phyloP scores from a whole-genome alignment of 2,113 vertebrate genomes.

The Pseudopipra pipra region DNA sequence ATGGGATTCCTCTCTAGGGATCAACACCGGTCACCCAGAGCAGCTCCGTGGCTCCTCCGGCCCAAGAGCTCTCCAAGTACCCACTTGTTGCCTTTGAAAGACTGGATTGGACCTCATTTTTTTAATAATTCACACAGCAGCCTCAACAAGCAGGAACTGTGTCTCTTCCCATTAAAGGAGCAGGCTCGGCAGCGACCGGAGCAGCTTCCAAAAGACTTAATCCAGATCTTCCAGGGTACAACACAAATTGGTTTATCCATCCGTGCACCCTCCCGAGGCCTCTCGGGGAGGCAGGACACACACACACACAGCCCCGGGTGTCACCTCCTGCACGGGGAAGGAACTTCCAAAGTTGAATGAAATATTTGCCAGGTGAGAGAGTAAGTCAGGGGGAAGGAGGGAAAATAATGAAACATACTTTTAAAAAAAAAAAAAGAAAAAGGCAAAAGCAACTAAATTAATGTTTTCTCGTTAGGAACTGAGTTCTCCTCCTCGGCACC shows the following conservation, averaged over 20 bases:
- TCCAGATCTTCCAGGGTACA: neutral
- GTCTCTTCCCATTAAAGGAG: neutral
- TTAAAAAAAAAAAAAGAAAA: neutral
- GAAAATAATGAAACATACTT: neutral
- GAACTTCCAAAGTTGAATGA: neutral
- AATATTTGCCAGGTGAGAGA: neutral
- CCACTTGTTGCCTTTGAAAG: slow-evolving; percentile 33
- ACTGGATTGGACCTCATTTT: neutral
- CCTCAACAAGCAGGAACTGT: neutral
- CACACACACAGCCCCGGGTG: neutral
- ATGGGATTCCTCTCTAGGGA: neutral
- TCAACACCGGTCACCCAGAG: neutral
- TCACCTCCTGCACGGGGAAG: neutral
- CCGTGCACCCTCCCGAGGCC: neutral
- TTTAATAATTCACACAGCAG: slow-evolving; percentile 40
- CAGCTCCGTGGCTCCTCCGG: neutral
- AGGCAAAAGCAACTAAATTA: neutral
- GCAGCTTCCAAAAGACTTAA: slow-evolving; percentile 3
- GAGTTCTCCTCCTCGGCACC: neutral
- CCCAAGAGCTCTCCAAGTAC: neutral
- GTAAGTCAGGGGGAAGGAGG: neutral
- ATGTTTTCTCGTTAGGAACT: neutral
- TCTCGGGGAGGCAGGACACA: neutral
- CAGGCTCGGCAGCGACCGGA: neutral
- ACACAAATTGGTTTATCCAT: neutral